Base-by-base conservation (phyloP, 64 coral and sea anemone species). In the Pocillopora verrucosa region DNA sequence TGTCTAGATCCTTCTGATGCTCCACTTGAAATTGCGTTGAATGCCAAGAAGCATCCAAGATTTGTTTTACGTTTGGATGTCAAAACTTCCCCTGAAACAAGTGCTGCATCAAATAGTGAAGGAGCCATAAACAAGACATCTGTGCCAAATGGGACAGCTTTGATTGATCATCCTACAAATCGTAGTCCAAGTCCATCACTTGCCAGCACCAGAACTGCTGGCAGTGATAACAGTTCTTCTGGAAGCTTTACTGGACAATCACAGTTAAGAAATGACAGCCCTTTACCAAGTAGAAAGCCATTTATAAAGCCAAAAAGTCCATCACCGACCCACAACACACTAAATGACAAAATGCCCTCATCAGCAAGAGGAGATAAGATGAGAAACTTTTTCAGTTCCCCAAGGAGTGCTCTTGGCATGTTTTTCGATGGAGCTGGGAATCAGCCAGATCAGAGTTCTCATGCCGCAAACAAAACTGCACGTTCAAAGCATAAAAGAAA, bases 1-100 rank as follows among this genome's bases (percentile, higher is more conserved):
- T 99, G 94, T 86, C 67, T 99, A 56, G 97, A 99, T 60, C 93
- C 91, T 20, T 95, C 97, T 70, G 97, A 99, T 35, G 89, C 87
- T 56, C 97, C 97, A 56, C 88, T 99, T 67, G 97, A 95, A 59
- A 93, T 99, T 77, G 97, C 97, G 16, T 76, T 99, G 11, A 99
- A 95, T 86, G 97, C 95, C 74, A 96, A 92, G 65, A 92, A 90
- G 73, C 76, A 34, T 19, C 88, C 88, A 62, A 77, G 95, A 72
- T 96, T 93, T 77, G 95, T 96, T 24, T 74, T 96, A 16, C 89
- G 95, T 34, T 76, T 96, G 34, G 94, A 93, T 70, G 65, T 83
- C 9, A 88, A 88, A 62, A 89, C 60, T 36, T 72, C 91, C 26
- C 88, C 59, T 0, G 9, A 72, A 5, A 65, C 60, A 36, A 9